These are phyloP conservation scores for Rhinoderma darwinii DNA, from an alignment of 2,113 vertebrate genomes.

Conservation along the genomic window DNA sequence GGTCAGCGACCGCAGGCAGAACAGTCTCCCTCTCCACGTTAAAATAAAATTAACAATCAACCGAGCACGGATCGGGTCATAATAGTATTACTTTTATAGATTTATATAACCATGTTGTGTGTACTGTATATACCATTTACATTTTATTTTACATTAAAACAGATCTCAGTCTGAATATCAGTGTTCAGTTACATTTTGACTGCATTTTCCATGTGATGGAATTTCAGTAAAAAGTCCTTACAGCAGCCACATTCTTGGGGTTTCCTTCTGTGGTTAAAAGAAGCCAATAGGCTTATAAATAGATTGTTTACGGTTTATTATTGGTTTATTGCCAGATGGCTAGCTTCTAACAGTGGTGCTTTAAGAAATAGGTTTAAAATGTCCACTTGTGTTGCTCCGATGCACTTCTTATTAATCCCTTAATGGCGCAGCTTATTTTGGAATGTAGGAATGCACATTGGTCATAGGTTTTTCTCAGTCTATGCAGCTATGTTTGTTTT, in stretches of 20 bases:
- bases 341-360: neutral
- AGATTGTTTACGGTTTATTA: conserved; percentile 18
- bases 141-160: neutral
- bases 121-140: neutral
- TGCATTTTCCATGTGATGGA: conserved; percentile 11
- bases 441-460: neutral
- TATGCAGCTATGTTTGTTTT: neutral
- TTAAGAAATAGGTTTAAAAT: conserved; percentile 27
- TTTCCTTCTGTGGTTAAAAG: conserved; percentile 21
- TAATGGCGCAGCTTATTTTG: neutral
- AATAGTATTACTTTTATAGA: neutral
- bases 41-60: too few relatives aligned
- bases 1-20: too few relatives aligned
- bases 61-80: too few relatives aligned
- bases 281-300: conserved; percentile 25
- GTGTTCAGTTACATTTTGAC: neutral
- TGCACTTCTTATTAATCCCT: neutral
- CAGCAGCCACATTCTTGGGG: conserved; percentile 25
- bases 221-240: conserved; percentile 13
- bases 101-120: neutral
- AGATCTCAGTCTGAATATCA: neutral
- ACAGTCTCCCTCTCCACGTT: too few relatives aligned
- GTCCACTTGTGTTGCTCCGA: neutral
- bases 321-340: neutral
- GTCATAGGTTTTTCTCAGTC: neutral